phyloP scores from a whole-genome alignment of 2,113 vertebrate species.

The Gorsachius goisagi region DNA sequence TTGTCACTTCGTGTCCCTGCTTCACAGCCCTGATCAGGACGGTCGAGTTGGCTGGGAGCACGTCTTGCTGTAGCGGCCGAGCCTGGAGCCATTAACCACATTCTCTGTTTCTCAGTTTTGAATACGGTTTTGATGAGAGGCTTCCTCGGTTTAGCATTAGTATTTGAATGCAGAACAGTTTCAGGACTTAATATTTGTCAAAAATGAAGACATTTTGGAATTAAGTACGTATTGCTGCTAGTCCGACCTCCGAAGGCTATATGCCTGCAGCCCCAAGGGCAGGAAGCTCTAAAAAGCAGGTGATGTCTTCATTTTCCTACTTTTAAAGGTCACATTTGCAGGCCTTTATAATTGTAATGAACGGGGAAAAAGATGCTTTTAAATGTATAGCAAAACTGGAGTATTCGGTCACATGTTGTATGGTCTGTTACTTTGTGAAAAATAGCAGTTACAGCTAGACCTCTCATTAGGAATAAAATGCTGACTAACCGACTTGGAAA shows the following conservation, averaged over 20 bases:
- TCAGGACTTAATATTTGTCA: not conserved
- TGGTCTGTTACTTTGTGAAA: not conserved
- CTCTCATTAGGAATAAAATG: not conserved
- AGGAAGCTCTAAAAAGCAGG: not conserved
- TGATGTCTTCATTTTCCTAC: not conserved
- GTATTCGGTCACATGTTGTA: no score
- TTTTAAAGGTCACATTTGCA: not conserved
- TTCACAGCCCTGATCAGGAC: not conserved
- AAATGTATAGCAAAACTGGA: not conserved
- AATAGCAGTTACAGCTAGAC: not conserved
- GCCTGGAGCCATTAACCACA: rapidly evolving
- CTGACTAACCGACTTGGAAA: not conserved
- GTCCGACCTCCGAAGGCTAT: not conserved
- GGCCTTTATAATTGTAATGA: not conserved
- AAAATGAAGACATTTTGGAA: not conserved
- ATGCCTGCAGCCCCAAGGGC: not conserved
- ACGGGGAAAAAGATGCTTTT: not conserved
- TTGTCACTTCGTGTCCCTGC: not conserved
- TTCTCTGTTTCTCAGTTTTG: rapidly evolving
- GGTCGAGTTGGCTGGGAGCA: rapidly evolving
- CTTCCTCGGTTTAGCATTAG: rapidly evolving
- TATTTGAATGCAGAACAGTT: not conserved
- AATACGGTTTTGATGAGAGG: rapidly evolving
- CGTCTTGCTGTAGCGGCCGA: rapidly evolving
- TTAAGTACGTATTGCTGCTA: not conserved